Evolutionary conservation across 2,113 vertebrate species (phyloP).

Genomic region (Myocastor coypus): DNA sequence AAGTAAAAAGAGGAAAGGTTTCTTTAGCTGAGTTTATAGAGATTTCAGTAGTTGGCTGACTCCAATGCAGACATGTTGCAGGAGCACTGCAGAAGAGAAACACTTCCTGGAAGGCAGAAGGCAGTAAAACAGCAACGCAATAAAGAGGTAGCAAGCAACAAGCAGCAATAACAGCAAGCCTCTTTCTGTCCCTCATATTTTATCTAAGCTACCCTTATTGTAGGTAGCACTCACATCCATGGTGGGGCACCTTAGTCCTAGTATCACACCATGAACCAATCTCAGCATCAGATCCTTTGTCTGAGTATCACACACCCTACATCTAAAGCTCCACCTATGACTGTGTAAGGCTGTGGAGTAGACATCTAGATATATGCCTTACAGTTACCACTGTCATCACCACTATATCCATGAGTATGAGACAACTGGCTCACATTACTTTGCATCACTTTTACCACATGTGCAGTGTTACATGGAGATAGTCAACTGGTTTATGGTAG

Average conservation of each 20-base stretch:
- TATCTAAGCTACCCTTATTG: not conserved
- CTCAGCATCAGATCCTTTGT: not conserved
- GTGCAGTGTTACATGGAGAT: not conserved
- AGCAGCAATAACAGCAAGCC: not conserved
- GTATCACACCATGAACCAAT: not conserved
- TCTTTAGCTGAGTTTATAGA: not conserved
- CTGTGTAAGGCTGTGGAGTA: not conserved
- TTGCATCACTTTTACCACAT: not conserved
- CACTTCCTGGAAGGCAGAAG: not conserved
- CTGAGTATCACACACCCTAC: not conserved
- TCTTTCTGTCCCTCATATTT: not conserved
- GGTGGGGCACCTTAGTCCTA: not conserved
- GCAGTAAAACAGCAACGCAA: not conserved
- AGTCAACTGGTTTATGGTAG: not conserved
- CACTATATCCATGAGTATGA: not conserved
- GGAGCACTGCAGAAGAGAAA: not conserved
- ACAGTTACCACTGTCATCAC: not conserved
- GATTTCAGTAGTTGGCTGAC: not conserved
- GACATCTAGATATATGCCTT: not conserved
- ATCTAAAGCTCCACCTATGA: not conserved
- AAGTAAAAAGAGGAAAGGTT: not conserved
- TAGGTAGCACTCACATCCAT: not conserved
- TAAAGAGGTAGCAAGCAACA: not conserved
- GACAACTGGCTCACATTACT: not conserved
- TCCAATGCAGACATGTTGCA: not conserved